Base-by-base conservation (phyloP, 2,113 vertebrate genomes). In the Oreocharis arfaki region DNA sequence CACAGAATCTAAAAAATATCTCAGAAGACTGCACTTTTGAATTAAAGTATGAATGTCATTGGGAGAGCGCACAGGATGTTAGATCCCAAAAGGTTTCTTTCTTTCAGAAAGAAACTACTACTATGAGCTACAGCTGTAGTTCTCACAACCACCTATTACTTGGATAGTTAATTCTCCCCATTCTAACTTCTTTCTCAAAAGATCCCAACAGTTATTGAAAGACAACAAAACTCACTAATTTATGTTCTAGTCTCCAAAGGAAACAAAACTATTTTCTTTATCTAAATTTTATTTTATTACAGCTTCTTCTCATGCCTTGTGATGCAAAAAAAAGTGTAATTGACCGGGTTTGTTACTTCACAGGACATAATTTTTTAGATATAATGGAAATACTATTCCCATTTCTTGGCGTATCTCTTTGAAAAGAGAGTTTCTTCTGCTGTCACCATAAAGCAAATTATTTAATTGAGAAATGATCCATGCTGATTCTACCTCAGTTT, bases 1-100 rank as follows among this genome's bases (percentile, higher is more conserved):
- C 85, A 90, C 4, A 95, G 71, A 87, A 78, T 52, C 80, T 93
- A 89, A 84, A 87, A 96, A 77, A 80, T 64, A 84, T 46, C 69
- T 61, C 65, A 90, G 61, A 85, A 90, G 85, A 70, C 64, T 96
- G 94, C 75, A 68, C 61, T 93, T 97, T 78, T 92, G 95, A 97
- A 97, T 89, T 91, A 81, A 96, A 91, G 11, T 19, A 96, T 81
- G 88, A 95, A 95, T 93, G 92, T 95, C 93, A 83, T 20, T 95
- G 83, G 88, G 77, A 87, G 64, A 85, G 79, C 60, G 91, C 55
- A 79, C 32, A 83, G 74, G 76, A 97, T 93, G 96, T 83, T 91
- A 70, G 79, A 93, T 94, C 90, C 93, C 88, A 92, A 93, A 96
- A 94, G 83, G 91, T 93, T 90, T 96, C 65, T 63, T 93, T 95